These are phyloP conservation scores for Scaptodrosophila latifasciaeformis DNA, from an alignment of 2,888 invertebrate species.

Conservation along the genomic window DNA sequence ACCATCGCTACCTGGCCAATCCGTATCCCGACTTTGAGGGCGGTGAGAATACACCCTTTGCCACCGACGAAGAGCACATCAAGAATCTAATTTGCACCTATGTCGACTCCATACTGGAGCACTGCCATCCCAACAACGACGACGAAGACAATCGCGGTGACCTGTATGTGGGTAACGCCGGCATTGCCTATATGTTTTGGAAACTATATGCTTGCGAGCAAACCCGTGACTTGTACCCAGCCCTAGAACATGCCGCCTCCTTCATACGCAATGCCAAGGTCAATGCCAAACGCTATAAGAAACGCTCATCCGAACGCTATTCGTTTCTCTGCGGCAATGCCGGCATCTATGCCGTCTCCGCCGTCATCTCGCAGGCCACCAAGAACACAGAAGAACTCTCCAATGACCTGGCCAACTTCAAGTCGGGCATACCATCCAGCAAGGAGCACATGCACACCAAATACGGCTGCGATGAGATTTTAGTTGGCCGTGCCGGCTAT, in stretches of 20 bases:
- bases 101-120: conserved; percentile 72
- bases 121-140: conserved; percentile 65
- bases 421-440: conserved; percentile 74
- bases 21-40: conserved; percentile 70
- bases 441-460: conserved; percentile 78
- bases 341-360: conserved; percentile 84
- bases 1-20: conserved; percentile 72
- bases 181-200: conserved; percentile 86
- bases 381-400: conserved; percentile 75
- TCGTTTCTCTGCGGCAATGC: conserved; percentile 87
- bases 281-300: conserved; percentile 75
- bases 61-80: conserved; percentile 70
- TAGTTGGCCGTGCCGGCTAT: conserved; percentile 90
- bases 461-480: conserved; percentile 87
- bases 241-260: conserved; percentile 78
- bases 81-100: conserved; percentile 72
- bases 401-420: conserved; percentile 71
- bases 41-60: conserved; percentile 52
- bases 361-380: conserved; percentile 77
- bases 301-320: conserved; percentile 78
- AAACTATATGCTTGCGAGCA: conserved; percentile 79
- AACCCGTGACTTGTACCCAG: conserved; percentile 74
- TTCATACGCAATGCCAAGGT: conserved; percentile 80
- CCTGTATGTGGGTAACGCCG: conserved; percentile 74
- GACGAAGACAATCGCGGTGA: conserved; percentile 73